A percentile compares a stretch with the other conserved stretches of the same genome.
Evolutionary conservation across 2,888 invertebrate genomes (phyloP).

Genomic region (Beris morrisii): DNA sequence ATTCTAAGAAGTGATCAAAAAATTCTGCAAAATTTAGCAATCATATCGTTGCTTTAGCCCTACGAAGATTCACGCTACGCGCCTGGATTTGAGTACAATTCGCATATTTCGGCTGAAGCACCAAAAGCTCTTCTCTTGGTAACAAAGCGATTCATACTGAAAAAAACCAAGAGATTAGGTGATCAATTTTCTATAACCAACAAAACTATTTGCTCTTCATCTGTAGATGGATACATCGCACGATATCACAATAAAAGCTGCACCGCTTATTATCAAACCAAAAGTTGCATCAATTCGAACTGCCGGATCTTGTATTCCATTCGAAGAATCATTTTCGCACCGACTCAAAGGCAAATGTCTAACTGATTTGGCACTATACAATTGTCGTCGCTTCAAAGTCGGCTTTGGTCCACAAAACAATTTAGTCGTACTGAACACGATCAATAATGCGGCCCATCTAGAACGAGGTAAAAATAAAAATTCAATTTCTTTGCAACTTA

Average conservation of each 20-base stretch:
- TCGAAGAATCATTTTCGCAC: conserved; percentile 48
- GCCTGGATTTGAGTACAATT: no score
- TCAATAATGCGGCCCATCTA: conserved; percentile 7
- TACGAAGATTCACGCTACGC: no score
- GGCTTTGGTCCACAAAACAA: conserved; percentile 74
- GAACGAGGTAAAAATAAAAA: background rate
- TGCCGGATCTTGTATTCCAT: conserved; percentile 54
- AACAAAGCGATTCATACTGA: no score
- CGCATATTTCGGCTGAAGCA: no score
- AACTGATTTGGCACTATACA: conserved; percentile 62
- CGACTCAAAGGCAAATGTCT: conserved; percentile 54
- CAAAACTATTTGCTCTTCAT: no score
- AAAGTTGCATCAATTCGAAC: conserved; percentile 56
- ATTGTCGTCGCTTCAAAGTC: conserved; percentile 68
- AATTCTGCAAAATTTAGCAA: no score
- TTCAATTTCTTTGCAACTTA: background rate
- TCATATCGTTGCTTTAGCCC: no score
- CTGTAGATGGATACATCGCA: conserved; percentile 11
- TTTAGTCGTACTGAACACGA: conserved; percentile 49
- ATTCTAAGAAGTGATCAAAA: no score
- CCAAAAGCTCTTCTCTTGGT: no score
- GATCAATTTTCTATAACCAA: no score
- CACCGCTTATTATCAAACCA: conserved; percentile 53
- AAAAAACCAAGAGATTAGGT: no score
- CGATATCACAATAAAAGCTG: conserved; percentile 7